phyloP scores from a whole-genome alignment of 1,140 invertebrate genomes.

The Aphaenogaster rudis region DNA sequence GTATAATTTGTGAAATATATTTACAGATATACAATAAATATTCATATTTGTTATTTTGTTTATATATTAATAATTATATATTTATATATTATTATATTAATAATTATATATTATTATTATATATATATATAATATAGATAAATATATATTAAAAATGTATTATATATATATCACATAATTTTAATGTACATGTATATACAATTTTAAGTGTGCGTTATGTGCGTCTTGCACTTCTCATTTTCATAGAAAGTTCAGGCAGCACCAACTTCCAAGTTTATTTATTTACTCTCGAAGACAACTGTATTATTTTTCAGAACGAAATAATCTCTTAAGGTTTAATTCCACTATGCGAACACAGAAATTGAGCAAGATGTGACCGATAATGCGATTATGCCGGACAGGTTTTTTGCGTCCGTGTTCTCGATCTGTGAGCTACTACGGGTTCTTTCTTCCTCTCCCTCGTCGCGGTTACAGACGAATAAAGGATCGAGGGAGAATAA shows the following conservation, averaged over 20 bases:
- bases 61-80: slow-evolving; percentile 3
- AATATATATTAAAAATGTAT: neutral
- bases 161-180: neutral
- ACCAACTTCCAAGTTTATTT: neutral
- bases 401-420: slow-evolving; percentile 78
- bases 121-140: neutral
- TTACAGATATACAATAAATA: too few relatives aligned
- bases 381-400: slow-evolving; percentile 84
- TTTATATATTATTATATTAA: too few relatives aligned
- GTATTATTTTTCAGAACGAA: slow-evolving; percentile 1
- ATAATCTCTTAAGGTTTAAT: slow-evolving; percentile 8
- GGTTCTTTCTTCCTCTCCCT: slow-evolving; percentile 54
- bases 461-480: slow-evolving; percentile 39
- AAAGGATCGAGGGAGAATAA: slow-evolving; percentile 47
- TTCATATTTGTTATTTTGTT: neutral
- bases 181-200: neutral
- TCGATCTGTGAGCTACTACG: slow-evolving; percentile 63
- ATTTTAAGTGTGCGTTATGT: neutral
- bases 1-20: neutral
- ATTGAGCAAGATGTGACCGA: slow-evolving; percentile 82
- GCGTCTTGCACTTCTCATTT: neutral
- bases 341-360: slow-evolving; percentile 74
- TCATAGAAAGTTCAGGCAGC: neutral
- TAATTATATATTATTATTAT: too few relatives aligned
- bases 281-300: slow-evolving; percentile 11